phyloP scores from a whole-genome alignment of 2,113 vertebrate species.

The Heterocephalus glaber region DNA sequence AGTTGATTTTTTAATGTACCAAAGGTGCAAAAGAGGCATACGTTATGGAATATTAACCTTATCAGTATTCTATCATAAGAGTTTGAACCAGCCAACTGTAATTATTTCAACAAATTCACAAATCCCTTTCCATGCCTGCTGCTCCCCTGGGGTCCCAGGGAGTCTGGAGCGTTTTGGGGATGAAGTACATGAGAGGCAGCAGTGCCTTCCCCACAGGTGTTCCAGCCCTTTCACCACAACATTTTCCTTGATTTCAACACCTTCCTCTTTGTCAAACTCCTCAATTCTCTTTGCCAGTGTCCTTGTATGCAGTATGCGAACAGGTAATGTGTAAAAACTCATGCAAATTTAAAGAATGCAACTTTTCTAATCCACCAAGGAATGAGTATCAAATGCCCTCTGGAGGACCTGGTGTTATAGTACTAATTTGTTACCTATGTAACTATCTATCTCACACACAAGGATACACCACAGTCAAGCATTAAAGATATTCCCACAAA shows the following conservation, averaged over 20 bases:
- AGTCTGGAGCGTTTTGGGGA: neutral
- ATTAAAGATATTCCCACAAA: neutral
- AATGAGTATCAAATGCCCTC: neutral
- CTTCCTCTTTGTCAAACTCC: neutral
- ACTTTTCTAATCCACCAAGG: neutral
- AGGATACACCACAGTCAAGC: neutral
- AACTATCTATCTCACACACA: neutral
- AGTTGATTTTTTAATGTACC: neutral
- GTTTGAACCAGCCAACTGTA: neutral
- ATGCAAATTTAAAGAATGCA: neutral
- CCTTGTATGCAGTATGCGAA: neutral
- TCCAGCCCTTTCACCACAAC: neutral
- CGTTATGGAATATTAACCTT: neutral
- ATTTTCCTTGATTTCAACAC: neutral
- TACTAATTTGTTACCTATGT: neutral
- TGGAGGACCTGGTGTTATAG: neutral
- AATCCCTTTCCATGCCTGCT: neutral
- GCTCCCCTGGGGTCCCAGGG: neutral
- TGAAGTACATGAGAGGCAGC: neutral
- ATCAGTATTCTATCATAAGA: neutral
- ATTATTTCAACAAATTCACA: neutral
- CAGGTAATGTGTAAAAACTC: neutral
- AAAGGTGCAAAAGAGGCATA: neutral
- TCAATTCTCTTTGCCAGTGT: neutral
- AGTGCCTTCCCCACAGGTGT: neutral